Evolutionary conservation across 1,140 invertebrate species (phyloP), one percentile per base, ranked within the genome.

Genomic region (Drosophila tropicalis): DNA sequence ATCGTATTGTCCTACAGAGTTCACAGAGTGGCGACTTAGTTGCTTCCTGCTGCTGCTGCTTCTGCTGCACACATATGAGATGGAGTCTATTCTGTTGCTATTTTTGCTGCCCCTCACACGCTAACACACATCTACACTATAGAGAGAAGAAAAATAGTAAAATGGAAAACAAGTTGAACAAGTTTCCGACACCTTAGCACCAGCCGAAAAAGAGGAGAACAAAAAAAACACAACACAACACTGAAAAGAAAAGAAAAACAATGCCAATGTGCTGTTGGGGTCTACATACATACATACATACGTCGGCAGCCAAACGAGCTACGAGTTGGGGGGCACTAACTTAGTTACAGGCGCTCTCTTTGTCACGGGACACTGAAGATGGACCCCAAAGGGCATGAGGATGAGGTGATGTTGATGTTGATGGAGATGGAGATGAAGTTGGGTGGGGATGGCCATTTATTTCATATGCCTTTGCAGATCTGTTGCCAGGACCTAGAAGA

Each of bases 81-180:
- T 58, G 72, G 68, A 77, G 44, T 63, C 36, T 64, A 65, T 55
- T 25, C 51, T 65, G 70, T 67, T 72, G 81, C 74, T 85, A 81
- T 78, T 85, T 85, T 79, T 79, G 64, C 70, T 57, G 44, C 9
- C 40, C n/a, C 32, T 29, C 60, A n/a, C 32, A 36, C 60, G 77
- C 40, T 63, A 54, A 64, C 60, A 71, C 44, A 51, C 58, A 44
- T 39, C 34, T 47, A n/a, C 32, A 36, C 60, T n/a, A 83, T 36
- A 69, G 9, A 22, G 17, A 13, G 44, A n/a, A 22, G 67, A 64
- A 67, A 71, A 83, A 78, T 87, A 87, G 84, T 77, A 71, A 87
- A 78, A 89, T 89, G 81, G 44, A 67, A 89, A 89, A 89, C 84
- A 89, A 89, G 84, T 89, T 84, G 86, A 89, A 89, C 84, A 89